Base-by-base conservation (phyloP, 2,113 vertebrate genomes). In the Manacus vitellinus region DNA sequence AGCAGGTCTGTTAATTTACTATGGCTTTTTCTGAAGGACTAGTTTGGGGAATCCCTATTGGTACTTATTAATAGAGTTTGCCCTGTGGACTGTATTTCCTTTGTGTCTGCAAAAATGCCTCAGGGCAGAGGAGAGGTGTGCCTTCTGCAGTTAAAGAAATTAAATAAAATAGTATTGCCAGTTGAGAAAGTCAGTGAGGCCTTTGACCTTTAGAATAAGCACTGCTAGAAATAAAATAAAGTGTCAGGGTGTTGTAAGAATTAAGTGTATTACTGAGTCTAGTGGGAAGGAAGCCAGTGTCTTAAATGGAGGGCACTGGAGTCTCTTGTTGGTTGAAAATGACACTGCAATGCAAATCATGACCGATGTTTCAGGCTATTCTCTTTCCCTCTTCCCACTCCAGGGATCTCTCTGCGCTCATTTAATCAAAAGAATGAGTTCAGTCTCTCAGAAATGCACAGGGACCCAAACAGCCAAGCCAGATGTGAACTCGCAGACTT, bases 121-220 rank as follows among this genome's bases (percentile, higher is more conserved):
- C n/a, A 35, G 70, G 37, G 25, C 67, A 68, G 44, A 70, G 58
- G 49, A 82, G 65, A 76, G 70, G 16, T 72, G 54, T 91, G 56
- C 46, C 58, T 89, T 84, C 66, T 78, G 62, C n/a, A 30, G 30
- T 84, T 27, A 46, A 86, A 95, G 89, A 76, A 95, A 80, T n/a
- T 58, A 93, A 85, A 88, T 80, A 74, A 88, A 86, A 72, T 46
- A 51, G 23, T 65, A 62, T 54, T 91, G 37, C 46, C 35, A 58
- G 8, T 65, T 91, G 66, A 91, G 79, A 81, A 92, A 94, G 65
- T 44, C 76, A 81, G 65, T 35, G 25, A 91, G 80, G 51, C 85
- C 91, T 92, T 93, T 92, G 65, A 90, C 79, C 79, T 88, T 91
- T 81, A 78, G 76, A 87, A 84, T 79, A 94, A 87, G 71, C 58